Evolutionary conservation across 2,797 vertebrate genomes (phyloP), one percentile per base, ranked within the genome.

Genomic region (Odontamblyopus lacepedii): DNA sequence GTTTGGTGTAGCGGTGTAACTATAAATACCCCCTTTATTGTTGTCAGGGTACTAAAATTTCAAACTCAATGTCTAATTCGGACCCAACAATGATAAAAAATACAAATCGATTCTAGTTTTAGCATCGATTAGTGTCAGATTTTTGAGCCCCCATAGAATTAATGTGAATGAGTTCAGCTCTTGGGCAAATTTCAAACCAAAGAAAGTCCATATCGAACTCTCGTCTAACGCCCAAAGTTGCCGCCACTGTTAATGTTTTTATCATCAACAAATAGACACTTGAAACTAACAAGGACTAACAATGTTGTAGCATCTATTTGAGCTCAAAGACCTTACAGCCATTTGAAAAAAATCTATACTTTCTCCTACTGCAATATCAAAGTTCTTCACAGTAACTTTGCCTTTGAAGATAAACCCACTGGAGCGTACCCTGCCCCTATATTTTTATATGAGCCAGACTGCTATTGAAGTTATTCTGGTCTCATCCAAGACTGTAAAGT

Each of bases 391-490:
- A 69, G 41, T 76, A 41, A 61, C 63, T 67, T 70, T 80, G 73
- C 65, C 55, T 2, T 75, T 84, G 70, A 55, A 85, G 72, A 74
- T 67, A 0, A 62, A 78, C 63, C 71, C 30, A 41, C 50, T 75
- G 44, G 75, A 69, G 50, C 80, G 32, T 38, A 38, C 12, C 62
- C 23, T 19, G 29, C 12, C 13, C 29, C 53, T 50, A 30, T n/a
- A 11, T 51, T 62, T 44, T 55, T 51, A 72, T 63, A 80, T 67
- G 69, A 75, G 75, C 77, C 55, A 71, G 75, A 72, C 65, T 26
- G 11, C 65, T 2, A n/a, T 70, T 83, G 74, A 84, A 87, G 86
- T 63, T 81, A 78, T 80, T 83, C 13, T 76, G 48, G 15, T 66
- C 66, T 77, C 50, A 61, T 76, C 69, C 72, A 68, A 57, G 66